A percentile compares a stretch with the other conserved stretches of the same genome.
These are phyloP conservation scores for Cryptomyrus ogoouensis DNA, from an alignment of 2,113 vertebrate species.

Conservation along the genomic window DNA sequence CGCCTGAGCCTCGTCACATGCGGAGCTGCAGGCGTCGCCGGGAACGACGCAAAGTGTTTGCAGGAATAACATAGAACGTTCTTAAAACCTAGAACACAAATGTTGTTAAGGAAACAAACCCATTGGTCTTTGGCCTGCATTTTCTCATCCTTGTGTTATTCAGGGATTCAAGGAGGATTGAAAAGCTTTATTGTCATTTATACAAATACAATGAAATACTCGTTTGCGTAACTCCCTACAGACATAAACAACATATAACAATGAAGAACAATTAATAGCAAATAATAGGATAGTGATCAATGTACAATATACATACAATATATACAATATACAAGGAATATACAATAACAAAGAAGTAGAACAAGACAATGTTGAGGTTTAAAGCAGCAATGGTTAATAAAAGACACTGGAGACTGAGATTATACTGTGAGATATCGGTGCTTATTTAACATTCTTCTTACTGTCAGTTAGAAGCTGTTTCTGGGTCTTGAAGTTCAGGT, in stretches of 20 bases:
- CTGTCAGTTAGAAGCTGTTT: background rate
- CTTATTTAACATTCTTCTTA: background rate
- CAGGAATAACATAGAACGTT: background rate
- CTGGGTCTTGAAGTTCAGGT: background rate
- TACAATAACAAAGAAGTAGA: too few relatives aligned
- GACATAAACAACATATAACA: too few relatives aligned
- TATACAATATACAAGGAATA: too few relatives aligned
- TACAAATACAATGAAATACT: background rate
- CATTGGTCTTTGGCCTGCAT: background rate
- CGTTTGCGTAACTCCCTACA: background rate
- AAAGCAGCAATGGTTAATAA: background rate
- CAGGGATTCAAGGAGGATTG: background rate
- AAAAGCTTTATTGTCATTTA: background rate
- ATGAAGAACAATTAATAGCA: background rate
- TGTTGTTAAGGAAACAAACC: background rate
- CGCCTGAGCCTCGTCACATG: background rate
- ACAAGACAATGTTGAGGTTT: background rate
- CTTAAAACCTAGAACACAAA: background rate
- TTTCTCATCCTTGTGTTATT: constrained; percentile 1
- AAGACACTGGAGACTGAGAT: background rate
- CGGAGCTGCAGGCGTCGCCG: background rate
- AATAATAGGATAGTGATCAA: background rate
- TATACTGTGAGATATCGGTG: background rate
- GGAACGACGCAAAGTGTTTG: background rate
- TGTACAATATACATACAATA: background rate